A percentile compares a stretch with the other conserved stretches of the same genome.
These are phyloP conservation scores for Agelas oroides DNA, from an alignment of 37 sponge, comb jelly and placozoan species.

Conservation along the genomic window DNA sequence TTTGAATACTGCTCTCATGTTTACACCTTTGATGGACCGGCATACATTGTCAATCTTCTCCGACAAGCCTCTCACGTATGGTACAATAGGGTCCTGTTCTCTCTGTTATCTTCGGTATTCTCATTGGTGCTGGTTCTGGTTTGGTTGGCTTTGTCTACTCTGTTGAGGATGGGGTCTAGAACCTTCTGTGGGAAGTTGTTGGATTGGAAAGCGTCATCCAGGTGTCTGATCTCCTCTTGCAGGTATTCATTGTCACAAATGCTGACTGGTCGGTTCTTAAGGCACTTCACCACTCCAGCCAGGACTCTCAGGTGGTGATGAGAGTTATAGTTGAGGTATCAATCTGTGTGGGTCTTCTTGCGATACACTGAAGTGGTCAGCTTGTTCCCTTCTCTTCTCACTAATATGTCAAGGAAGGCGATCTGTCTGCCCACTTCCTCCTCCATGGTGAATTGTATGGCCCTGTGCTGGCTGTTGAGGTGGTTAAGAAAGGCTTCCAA, in stretches of 20 bases:
- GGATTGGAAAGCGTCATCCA: background rate
- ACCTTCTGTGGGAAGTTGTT: background rate
- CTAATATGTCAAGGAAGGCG: background rate
- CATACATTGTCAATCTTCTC: background rate
- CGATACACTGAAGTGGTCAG: no score
- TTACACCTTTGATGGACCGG: background rate
- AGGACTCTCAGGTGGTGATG: constrained; percentile 41
- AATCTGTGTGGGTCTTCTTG: constrained; percentile 1
- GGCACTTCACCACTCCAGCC: constrained; percentile 23
- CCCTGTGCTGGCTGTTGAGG: background rate
- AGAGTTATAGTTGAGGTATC: constrained; percentile 26
- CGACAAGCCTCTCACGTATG: background rate
- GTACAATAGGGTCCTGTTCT: no score
- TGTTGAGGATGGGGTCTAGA: background rate
- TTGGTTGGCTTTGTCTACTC: no score
- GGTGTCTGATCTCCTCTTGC: background rate
- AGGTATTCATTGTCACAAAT: background rate
- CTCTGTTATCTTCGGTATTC: background rate
- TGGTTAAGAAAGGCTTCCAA: background rate
- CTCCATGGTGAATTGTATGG: background rate
- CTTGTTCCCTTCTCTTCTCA: background rate
- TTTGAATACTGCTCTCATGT: background rate
- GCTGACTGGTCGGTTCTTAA: constrained; percentile 6
- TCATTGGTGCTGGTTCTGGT: background rate
- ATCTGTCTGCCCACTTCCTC: background rate